Evolutionary conservation across 2,797 vertebrate genomes (phyloP).

Genomic region (Oreortyx pictus): DNA sequence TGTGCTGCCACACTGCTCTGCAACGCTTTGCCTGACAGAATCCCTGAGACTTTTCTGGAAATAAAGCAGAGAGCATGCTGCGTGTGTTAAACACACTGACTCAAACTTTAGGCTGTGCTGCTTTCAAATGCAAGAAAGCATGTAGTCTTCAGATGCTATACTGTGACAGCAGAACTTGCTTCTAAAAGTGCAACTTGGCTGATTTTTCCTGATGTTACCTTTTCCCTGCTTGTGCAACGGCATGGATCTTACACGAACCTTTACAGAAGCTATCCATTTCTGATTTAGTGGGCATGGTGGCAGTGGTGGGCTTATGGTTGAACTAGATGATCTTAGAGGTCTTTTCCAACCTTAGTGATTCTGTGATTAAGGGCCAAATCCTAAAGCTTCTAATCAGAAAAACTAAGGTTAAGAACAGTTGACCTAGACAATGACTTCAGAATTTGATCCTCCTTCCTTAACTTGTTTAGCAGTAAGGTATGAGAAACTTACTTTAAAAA

Average conservation of each 20-base stretch:
- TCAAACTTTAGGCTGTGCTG: background rate
- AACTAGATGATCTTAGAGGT: too few relatives aligned
- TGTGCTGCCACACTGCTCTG: background rate
- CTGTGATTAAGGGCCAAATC: background rate
- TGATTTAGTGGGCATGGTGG: background rate
- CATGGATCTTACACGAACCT: background rate
- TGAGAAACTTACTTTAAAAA: background rate
- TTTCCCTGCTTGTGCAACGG: background rate
- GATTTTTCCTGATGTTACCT: slow-evolving; percentile 34
- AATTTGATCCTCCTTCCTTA: background rate
- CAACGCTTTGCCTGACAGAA: background rate
- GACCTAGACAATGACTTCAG: background rate
- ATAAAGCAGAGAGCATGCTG: background rate
- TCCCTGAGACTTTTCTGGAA: background rate
- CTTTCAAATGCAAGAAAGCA: slow-evolving; percentile 42
- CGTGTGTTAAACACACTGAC: background rate
- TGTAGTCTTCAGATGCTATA: slow-evolving; percentile 26
- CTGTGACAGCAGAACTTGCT: slow-evolving; percentile 63
- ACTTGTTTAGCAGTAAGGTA: background rate
- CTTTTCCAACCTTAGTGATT: too few relatives aligned
- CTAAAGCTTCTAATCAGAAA: background rate
- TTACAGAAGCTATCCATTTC: background rate
- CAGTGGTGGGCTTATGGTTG: too few relatives aligned
- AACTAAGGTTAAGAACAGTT: background rate
- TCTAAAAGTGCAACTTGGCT: slow-evolving; percentile 61